Conservation (phyloP, 2,888 invertebrate species). For the Itoplectis maculator region DNA sequence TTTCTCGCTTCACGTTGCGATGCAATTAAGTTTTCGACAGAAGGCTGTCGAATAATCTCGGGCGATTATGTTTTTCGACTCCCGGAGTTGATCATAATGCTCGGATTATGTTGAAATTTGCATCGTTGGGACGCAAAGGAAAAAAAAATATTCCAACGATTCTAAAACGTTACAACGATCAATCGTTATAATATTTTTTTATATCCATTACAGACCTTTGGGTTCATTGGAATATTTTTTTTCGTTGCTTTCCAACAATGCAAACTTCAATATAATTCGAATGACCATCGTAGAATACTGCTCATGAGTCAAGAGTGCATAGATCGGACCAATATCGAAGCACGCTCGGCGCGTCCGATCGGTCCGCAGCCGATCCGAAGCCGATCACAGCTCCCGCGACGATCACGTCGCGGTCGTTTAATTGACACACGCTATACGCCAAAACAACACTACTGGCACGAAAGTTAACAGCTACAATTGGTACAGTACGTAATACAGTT, state of each 20-base stretch:
- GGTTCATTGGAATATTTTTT: too few relatives aligned
- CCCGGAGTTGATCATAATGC: too few relatives aligned
- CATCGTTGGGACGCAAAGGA: too few relatives aligned
- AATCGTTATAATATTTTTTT: too few relatives aligned
- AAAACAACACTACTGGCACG: conserved; percentile 56
- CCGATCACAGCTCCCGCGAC: background rate
- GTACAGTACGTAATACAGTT: conserved; percentile 22
- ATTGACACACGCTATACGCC: conserved; percentile 58
- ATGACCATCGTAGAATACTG: background rate
- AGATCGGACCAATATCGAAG: too few relatives aligned
- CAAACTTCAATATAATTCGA: too few relatives aligned
- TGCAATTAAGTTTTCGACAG: background rate
- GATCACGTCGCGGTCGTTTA: conserved; percentile 46
- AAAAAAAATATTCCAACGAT: too few relatives aligned
- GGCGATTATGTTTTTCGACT: background rate
- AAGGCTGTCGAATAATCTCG: too few relatives aligned
- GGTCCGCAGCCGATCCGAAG: background rate
- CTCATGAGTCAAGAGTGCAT: background rate
- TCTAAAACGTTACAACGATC: too few relatives aligned
- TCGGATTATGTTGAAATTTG: too few relatives aligned
- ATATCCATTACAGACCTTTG: too few relatives aligned
- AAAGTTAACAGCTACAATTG: background rate
- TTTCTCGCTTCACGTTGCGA: conserved; percentile 1
- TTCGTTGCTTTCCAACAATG: too few relatives aligned
- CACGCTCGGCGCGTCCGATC: background rate